Conservation (phyloP, 2,888 invertebrate species). For the Microctonus aethiopoides region DNA sequence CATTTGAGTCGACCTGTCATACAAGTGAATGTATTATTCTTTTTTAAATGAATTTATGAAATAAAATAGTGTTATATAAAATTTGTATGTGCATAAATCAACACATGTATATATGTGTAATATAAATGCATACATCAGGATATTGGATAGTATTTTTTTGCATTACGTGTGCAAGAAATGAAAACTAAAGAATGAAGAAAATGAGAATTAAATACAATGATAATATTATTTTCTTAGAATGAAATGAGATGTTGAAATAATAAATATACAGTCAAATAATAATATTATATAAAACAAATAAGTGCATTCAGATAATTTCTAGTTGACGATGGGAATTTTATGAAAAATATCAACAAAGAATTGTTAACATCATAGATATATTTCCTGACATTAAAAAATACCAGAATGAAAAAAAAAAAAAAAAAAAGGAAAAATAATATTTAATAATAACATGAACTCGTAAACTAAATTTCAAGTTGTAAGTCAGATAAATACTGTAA, state of each 20-base stretch:
- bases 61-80: background rate
- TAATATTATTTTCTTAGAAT: background rate
- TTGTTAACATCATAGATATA: background rate
- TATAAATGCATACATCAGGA: background rate
- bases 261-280: background rate
- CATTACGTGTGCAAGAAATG: background rate
- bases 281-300: background rate
- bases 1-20: conserved; percentile 13
- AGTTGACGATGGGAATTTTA: background rate
- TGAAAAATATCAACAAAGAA: background rate
- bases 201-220: background rate
- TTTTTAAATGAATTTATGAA: conserved; percentile 5
- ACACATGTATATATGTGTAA: too few species aligned
- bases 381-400: background rate
- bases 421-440: background rate
- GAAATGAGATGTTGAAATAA: background rate
- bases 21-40: conserved; percentile 12
- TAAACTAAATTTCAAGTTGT: background rate
- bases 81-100: background rate
- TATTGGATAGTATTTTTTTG: background rate
- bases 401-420: too few species aligned
- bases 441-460: background rate
- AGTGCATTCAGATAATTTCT: background rate
- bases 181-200: background rate
- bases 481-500: background rate